phyloP scores from a whole-genome alignment of 1,140 invertebrate species.

The Scaptomyza hsui region DNA sequence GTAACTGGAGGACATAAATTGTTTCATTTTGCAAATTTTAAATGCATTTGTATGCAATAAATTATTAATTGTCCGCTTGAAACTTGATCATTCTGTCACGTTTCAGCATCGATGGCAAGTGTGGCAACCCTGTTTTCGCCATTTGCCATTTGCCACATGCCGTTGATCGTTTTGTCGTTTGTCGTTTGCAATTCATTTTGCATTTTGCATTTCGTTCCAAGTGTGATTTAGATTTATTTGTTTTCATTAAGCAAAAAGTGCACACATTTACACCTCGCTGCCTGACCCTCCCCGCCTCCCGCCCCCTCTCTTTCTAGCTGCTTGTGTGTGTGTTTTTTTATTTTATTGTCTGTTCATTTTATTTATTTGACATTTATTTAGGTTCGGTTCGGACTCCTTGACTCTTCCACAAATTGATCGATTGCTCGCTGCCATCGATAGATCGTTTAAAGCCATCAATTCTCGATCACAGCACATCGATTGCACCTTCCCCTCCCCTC shows the following conservation, averaged over 20 bases:
- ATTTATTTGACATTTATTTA: slow-evolving; percentile 79
- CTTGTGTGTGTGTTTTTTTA: neutral
- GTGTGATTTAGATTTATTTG: slow-evolving; percentile 79
- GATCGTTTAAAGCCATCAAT: slow-evolving; percentile 42
- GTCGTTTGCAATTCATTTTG: slow-evolving; percentile 10
- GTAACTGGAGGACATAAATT: slow-evolving; percentile 53
- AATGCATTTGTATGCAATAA: slow-evolving; percentile 65
- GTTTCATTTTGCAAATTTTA: slow-evolving; percentile 48
- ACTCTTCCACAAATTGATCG: slow-evolving; percentile 55
- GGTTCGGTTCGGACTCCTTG: slow-evolving; percentile 43
- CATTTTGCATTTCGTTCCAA: slow-evolving; percentile 33
- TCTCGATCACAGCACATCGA: slow-evolving; percentile 39
- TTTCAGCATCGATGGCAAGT: neutral
- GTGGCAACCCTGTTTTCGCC: slow-evolving; percentile 31
- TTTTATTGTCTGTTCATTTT: slow-evolving; percentile 71
- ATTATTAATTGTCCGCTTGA: slow-evolving; percentile 50
- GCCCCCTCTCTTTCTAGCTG: neutral
- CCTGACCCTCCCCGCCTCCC: neutral
- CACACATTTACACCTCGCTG: slow-evolving; percentile 68
- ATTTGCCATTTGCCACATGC: slow-evolving; percentile 12
- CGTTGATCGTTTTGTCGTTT: slow-evolving; percentile 11
- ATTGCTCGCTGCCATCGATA: slow-evolving; percentile 52
- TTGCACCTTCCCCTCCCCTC: neutral
- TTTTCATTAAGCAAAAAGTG: slow-evolving; percentile 72
- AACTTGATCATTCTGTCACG: neutral